Evolutionary conservation across 35 echinoderm and acorn worm genomes (phyloP), one percentile per base, ranked within the genome.

Genomic region (Lytechinus pictus): DNA sequence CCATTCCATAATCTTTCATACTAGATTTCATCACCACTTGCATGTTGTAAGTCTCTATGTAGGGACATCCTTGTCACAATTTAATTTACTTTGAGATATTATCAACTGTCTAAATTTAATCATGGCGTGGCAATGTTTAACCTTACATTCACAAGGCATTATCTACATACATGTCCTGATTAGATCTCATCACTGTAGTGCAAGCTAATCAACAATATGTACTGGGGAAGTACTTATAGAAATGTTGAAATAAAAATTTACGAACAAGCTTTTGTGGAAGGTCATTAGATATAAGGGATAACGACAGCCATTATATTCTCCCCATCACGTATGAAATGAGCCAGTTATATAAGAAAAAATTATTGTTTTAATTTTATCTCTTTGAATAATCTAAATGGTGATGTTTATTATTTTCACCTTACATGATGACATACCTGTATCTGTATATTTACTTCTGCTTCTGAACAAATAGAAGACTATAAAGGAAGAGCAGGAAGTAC

Each of bases 21-120:
- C 61, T 71, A 71, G 61, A 71, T 19, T 71, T 71, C 61, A 71
- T 71, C 16, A 71, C 14, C 10, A 71, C 61, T 71, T 79, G 13
- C 5, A 57, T 58, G 56, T 9, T 58, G 56, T 57, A n/a, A n/a
- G 11, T 11, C 8, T 57, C 8, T 9, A n/a, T 16, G 66, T 79
- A 0, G 4, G 66, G 19, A 24, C 19, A 79, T 79, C 19, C n/a
- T 79, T 79, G 19, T 79, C 66, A 79, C n/a, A 24, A 6, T 19
- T 13, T 71, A 5, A 79, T 79, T 4, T 79, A 24, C 66, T 24
- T 79, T 79, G 4, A 79, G 66, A 79, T 79, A 7, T 79, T 79
- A 79, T 79, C 66, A 79, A 79, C 21, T 79, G 66, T 79, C 66
- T n/a, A 79, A 79, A 79, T 79, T 24, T 79, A 79, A 79, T 79